Conservation (phyloP, 2,888 invertebrate genomes). For the Drosophila mimetica region DNA sequence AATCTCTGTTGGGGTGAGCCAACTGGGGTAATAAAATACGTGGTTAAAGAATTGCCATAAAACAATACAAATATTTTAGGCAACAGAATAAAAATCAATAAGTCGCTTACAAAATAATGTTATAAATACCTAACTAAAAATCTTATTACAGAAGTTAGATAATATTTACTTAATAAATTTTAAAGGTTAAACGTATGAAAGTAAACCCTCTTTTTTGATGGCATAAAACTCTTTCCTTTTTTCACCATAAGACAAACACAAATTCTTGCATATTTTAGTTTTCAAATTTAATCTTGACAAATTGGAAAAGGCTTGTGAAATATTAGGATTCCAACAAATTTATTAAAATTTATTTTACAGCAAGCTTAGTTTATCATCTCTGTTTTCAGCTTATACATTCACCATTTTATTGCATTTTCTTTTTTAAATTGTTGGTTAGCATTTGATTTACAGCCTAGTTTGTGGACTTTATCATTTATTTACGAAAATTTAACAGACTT, state of each 20-base stretch:
- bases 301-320: conserved; percentile 11
- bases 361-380: conserved; percentile 7
- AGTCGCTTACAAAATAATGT: not conserved
- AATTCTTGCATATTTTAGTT: conserved; percentile 6
- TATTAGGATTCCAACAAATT: conserved; percentile 14
- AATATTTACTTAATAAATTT: too few relatives aligned
- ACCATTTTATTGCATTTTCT: conserved; percentile 15
- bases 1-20: conserved; percentile 36
- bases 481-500: not conserved
- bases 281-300: conserved; percentile 16
- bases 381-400: not conserved
- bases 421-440: not conserved
- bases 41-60: not conserved
- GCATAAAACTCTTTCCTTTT: not conserved
- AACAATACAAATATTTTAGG: conserved; percentile 1
- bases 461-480: conserved; percentile 9
- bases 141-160: not conserved
- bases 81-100: not conserved
- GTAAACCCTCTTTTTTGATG: not conserved
- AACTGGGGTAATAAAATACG: conserved; percentile 14
- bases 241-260: not conserved
- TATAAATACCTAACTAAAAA: not conserved
- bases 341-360: conserved; percentile 19
- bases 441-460: conserved; percentile 25
- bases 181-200: not conserved